Base-by-base conservation (phyloP, 2,888 invertebrate genomes). In the Andrena bucephala region DNA sequence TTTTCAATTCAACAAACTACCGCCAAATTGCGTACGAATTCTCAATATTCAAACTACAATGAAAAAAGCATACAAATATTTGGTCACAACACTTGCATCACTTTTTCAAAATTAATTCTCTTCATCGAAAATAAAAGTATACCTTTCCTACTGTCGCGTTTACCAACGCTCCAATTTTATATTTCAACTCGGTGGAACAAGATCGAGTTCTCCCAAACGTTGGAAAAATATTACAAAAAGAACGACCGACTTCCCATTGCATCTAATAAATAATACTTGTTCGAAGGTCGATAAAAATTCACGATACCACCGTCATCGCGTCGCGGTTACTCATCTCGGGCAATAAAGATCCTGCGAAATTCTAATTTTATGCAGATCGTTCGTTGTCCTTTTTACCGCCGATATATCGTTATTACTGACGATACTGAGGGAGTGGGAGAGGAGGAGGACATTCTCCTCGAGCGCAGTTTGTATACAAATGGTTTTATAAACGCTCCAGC, bases 401-500 rank as follows among this genome's bases (percentile, higher is more conserved):
- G 42, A 63, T 57, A 54, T 33, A 33, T 66, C 29, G 52, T 71
- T 60, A 65, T 66, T 63, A 48, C 7, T 33, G 24, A 1, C 57
- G 57, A 10, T 20, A 4, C 5, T 10, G 57, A 4, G 16, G 31
- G 16, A 5, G 52, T 24, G 24, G 33, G 27, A 50, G 65, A n/a
- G 5, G 52, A 31, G 42, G 33, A 31, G 60, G 65, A 13, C 72
- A 67, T 79, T 76, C 60, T 80, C 42, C 84, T 27, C 70, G 60
- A 29, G 27, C 33, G 65, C n/a, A 68, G 42, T 79, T 62, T 65
- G 71, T 68, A 65, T 68, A 78, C 68, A 80, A 77, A 74, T 85
- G 70, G 77, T 67, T 84, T 63, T 80, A 70, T 42, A 79, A 78
- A 78, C 31, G 75, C 73, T 65, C 68, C 27, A 48, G 50, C 54